phyloP scores from a whole-genome alignment of 2,797 vertebrate genomes.

The Menidia menidia region DNA sequence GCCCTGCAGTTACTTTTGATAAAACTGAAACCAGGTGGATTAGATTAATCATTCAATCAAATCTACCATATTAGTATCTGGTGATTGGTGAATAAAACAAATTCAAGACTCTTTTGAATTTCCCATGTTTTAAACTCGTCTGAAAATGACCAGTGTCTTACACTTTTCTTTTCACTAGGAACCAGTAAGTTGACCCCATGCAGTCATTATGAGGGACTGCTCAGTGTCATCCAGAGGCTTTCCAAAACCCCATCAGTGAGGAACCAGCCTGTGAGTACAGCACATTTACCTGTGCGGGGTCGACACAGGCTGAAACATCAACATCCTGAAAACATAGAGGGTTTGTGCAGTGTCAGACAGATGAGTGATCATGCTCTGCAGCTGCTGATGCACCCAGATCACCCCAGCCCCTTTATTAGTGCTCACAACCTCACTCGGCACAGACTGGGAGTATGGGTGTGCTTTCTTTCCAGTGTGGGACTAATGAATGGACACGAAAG shows the following conservation, averaged over 20 bases:
- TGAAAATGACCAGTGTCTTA: not conserved
- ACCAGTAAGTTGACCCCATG: slow-evolving; percentile 23
- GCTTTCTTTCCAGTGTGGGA: slow-evolving; percentile 56
- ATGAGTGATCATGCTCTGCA: slow-evolving; percentile 42
- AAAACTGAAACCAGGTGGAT: not conserved
- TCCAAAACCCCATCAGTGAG: slow-evolving; percentile 66
- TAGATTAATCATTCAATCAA: not conserved
- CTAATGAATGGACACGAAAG: slow-evolving; percentile 50
- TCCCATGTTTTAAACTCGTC: not conserved
- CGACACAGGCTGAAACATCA: slow-evolving; percentile 37
- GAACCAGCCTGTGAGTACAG: slow-evolving; percentile 30
- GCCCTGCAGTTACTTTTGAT: not conserved
- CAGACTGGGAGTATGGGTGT: slow-evolving; percentile 19
- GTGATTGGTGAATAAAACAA: not conserved
- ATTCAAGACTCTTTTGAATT: not conserved
- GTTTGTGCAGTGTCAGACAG: slow-evolving; percentile 44
- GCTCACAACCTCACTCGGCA: slow-evolving; percentile 32
- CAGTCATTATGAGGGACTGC: slow-evolving; percentile 72
- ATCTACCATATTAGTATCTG: slow-evolving; percentile 7
- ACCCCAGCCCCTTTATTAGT: slow-evolving; percentile 19
- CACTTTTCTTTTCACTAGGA: slow-evolving; percentile 6
- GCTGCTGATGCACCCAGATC: slow-evolving; percentile 65
- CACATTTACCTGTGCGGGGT: slow-evolving; percentile 59
- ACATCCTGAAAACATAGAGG: slow-evolving; percentile 46
- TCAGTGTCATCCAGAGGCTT: slow-evolving; percentile 51